Conservation (phyloP, 2,888 invertebrate genomes). For the Candidula unifasciata region DNA sequence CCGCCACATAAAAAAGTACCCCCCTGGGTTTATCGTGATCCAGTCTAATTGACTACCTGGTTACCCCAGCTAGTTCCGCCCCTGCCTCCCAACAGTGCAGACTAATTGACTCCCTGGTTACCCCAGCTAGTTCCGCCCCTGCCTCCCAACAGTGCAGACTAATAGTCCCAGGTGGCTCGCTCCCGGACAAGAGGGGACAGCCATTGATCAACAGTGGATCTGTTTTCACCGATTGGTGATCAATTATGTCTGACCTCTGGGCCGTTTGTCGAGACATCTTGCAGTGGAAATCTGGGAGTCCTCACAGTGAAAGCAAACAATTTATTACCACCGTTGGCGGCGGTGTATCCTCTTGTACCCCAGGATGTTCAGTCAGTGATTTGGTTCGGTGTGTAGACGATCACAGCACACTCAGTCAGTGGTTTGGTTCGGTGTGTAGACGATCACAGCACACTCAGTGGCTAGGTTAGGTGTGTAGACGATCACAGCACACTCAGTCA, state of each 20-base stretch:
- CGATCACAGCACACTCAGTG: too few relatives aligned
- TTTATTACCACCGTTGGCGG: neutral
- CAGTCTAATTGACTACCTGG: constrained; percentile 4
- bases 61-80: neutral
- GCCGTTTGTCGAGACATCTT: neutral
- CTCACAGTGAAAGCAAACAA: neutral
- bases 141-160: neutral
- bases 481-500: too few relatives aligned
- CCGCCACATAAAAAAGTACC: neutral
- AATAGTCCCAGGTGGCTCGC: constrained; percentile 15
- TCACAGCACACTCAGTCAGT: too few relatives aligned
- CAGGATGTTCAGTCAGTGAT: too few relatives aligned
- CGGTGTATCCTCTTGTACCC: too few relatives aligned
- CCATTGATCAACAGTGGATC: neutral
- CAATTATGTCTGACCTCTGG: neutral
- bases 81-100: neutral
- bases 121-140: neutral
- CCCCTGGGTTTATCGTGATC: neutral
- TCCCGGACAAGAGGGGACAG: neutral
- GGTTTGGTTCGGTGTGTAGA: too few relatives aligned
- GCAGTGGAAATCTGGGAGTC: neutral
- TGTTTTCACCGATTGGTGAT: neutral
- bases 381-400: too few relatives aligned
- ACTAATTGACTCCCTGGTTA: constrained; percentile 18
- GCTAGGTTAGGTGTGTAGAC: too few relatives aligned